Conservation (phyloP, 2,113 vertebrate species). For the Periophthalmodon schlosseri region DNA sequence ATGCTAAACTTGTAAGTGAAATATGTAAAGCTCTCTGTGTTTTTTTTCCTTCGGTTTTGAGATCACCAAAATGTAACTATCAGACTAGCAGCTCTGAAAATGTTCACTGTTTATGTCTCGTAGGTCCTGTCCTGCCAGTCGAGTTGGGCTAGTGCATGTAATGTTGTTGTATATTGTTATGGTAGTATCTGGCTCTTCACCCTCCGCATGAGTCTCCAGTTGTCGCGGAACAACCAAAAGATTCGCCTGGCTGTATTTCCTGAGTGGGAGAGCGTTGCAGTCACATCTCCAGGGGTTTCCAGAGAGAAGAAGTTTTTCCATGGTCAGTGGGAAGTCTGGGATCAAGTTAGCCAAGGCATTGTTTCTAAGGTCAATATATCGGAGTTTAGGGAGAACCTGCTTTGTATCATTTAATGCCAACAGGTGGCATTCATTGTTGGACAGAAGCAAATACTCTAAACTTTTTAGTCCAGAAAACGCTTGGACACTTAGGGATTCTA, state of each 20-base stretch:
- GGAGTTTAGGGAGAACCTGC: constrained; percentile 76
- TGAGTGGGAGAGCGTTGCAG: constrained; percentile 81
- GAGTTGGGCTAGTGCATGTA: constrained; percentile 83
- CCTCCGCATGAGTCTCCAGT: constrained; percentile 81
- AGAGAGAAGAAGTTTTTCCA: constrained; percentile 90
- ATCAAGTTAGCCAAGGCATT: constrained; percentile 82
- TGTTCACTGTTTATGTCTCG: constrained; percentile 78
- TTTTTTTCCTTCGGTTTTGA: background rate
- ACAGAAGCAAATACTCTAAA: constrained; percentile 89
- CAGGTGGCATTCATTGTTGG: constrained; percentile 82
- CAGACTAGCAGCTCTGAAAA: constrained; percentile 80
- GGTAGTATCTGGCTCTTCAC: constrained; percentile 80
- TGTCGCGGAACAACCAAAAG: constrained; percentile 81
- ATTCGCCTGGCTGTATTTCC: constrained; percentile 81
- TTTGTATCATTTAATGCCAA: constrained; percentile 73
- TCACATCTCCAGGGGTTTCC: constrained; percentile 91
- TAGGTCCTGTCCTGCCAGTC: constrained; percentile 82
- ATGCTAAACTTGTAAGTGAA: background rate
- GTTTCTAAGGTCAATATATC: constrained; percentile 85
- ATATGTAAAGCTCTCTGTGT: background rate
- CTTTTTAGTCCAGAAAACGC: constrained; percentile 85
- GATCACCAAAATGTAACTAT: background rate
- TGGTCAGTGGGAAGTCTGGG: constrained; percentile 66
- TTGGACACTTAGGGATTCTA: constrained; percentile 75
- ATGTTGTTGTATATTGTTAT: constrained; percentile 90